Evolutionary conservation across 2,113 vertebrate genomes (phyloP).

Genomic region (Polypterus bichir): DNA sequence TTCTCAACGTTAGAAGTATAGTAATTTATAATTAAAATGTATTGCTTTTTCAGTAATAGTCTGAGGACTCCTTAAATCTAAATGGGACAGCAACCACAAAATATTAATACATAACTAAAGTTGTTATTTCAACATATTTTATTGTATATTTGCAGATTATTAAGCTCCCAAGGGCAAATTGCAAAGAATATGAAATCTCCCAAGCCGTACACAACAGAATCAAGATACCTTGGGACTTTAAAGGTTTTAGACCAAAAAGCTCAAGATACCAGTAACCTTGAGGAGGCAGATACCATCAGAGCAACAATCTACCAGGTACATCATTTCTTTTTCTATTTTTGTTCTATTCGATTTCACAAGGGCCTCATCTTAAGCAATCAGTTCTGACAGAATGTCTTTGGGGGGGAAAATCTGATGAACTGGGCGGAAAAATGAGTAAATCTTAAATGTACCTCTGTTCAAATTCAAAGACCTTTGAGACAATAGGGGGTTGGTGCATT

Average conservation of each 20-base stretch:
- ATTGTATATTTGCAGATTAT: conserved; percentile 20
- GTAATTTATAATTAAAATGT: too few relatives aligned
- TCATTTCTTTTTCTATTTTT: not conserved
- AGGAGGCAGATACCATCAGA: conserved; percentile 58
- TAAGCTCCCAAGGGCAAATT: conserved; percentile 17
- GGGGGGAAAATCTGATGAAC: too few relatives aligned
- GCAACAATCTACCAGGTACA: conserved; percentile 81
- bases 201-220: conserved; percentile 35
- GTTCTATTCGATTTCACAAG: too few relatives aligned
- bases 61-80: too few relatives aligned
- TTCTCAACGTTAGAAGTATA: too few relatives aligned
- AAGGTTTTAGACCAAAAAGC: conserved; percentile 64
- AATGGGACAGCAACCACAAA: not conserved
- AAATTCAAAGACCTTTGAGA: too few relatives aligned
- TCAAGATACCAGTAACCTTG: conserved; percentile 42
- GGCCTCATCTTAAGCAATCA: too few relatives aligned
- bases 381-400: too few relatives aligned
- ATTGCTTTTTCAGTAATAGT: too few relatives aligned
- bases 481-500: too few relatives aligned
- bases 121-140: not conserved
- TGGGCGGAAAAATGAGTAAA: too few relatives aligned
- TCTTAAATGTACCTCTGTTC: too few relatives aligned
- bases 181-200: conserved; percentile 22
- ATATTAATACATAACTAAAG: not conserved
- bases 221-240: conserved; percentile 67